These are phyloP conservation scores for Temnothorax nylanderi DNA, from an alignment of 1,140 invertebrate species.

Conservation along the genomic window DNA sequence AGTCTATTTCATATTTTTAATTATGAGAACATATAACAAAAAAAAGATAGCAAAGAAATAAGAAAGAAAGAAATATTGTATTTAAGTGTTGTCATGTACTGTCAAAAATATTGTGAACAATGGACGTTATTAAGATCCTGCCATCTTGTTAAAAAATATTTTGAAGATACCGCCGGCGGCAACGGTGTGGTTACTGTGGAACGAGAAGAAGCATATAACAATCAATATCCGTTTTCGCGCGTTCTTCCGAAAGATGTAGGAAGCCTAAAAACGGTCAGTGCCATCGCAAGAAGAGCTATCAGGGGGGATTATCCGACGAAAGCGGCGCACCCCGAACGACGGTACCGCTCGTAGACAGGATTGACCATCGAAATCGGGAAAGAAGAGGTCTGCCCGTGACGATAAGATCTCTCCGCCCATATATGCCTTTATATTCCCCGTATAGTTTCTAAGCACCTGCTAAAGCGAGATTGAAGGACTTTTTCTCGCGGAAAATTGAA, in stretches of 20 bases:
- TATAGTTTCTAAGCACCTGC: constrained; percentile 65
- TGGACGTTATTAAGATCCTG: not conserved
- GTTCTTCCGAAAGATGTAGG: not conserved
- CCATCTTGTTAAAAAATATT: not conserved
- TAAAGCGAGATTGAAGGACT: constrained; percentile 56
- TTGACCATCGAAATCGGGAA: constrained; percentile 56
- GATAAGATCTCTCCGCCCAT: constrained; percentile 49
- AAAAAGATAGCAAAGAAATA: too few species aligned
- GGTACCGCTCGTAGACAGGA: constrained; percentile 35
- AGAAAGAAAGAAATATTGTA: not conserved
- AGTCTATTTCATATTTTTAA: too few species aligned
- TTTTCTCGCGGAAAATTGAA: constrained; percentile 61
- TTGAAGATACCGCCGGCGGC: not conserved
- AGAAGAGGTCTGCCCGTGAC: constrained; percentile 18
- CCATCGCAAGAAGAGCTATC: constrained; percentile 51
- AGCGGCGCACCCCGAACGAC: not conserved
- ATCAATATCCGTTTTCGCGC: constrained; percentile 19
- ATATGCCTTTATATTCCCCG: constrained; percentile 55
- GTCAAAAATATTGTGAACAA: not conserved
- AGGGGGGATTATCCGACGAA: constrained; percentile 52
- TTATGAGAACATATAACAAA: too few species aligned
- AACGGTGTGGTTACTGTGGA: not conserved
- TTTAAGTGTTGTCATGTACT: not conserved
- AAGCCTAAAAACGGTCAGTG: constrained; percentile 44
- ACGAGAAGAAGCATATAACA: constrained; percentile 5